Evolutionary conservation across 2,113 vertebrate genomes (phyloP).

Genomic region (Hydropotes inermis): DNA sequence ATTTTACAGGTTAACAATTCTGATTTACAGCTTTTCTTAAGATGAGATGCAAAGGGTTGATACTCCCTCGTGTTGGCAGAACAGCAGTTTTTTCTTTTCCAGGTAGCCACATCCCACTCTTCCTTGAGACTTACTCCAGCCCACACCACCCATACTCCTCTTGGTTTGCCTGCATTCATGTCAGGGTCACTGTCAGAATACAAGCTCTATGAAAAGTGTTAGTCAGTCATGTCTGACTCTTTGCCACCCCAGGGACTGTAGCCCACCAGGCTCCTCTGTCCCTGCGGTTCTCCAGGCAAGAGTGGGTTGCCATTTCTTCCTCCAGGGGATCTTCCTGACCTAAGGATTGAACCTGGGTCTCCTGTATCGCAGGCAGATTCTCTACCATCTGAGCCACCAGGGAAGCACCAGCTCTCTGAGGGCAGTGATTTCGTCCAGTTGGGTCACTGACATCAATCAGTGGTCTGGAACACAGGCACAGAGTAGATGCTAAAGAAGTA

Average conservation of each 20-base stretch:
- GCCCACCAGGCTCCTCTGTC: neutral
- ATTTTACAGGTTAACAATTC: neutral
- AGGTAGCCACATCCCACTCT: neutral
- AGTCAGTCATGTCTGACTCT: neutral
- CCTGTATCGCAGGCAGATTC: neutral
- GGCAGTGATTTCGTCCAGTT: neutral
- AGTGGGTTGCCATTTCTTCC: neutral
- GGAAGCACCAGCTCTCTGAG: neutral
- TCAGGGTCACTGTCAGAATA: neutral
- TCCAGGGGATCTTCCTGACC: neutral
- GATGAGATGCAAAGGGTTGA: neutral
- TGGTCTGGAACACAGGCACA: neutral
- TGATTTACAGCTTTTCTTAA: neutral
- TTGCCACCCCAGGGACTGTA: neutral
- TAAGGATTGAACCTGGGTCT: neutral
- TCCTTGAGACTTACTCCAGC: neutral
- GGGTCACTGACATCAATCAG: neutral
- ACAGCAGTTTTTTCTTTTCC: neutral
- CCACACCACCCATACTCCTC: no score
- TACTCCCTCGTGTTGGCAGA: fast-evolving
- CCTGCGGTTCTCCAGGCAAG: neutral
- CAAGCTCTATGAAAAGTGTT: neutral
- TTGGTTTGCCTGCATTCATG: neutral
- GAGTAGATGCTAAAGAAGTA: neutral
- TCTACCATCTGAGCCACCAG: neutral